Percentiles rank a stretch among this genome's conserved stretches.
Evolutionary conservation across 2,797 vertebrate genomes (phyloP).

Genomic region (Sebastolobus alascanus): DNA sequence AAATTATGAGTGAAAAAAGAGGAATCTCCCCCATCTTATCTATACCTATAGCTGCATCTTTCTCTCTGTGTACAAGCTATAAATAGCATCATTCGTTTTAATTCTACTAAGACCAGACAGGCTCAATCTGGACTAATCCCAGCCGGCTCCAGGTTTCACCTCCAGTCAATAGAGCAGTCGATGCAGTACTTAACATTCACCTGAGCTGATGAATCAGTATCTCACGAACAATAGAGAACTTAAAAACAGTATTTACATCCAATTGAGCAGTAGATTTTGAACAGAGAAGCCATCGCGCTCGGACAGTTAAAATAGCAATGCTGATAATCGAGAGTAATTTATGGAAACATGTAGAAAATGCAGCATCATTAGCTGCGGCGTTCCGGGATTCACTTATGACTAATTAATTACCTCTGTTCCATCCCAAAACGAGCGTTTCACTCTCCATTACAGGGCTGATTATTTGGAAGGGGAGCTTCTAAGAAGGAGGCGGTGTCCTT

Average conservation of each 20-base stretch:
- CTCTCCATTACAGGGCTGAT: not conserved
- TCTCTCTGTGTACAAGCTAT: slow-evolving; percentile 37
- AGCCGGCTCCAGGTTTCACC: slow-evolving; percentile 58
- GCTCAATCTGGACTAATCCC: slow-evolving; percentile 76
- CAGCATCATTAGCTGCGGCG: not conserved
- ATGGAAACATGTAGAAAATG: not conserved
- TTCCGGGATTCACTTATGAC: not conserved
- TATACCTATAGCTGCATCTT: not conserved
- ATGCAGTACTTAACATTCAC: slow-evolving; percentile 30
- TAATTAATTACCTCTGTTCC: slow-evolving; percentile 14
- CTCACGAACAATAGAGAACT: not conserved
- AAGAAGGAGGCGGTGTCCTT: slow-evolving; percentile 3
- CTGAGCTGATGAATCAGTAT: not conserved
- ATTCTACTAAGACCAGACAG: slow-evolving; percentile 71
- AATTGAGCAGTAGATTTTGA: not conserved
- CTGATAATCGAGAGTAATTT: not conserved
- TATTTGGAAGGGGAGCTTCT: not conserved
- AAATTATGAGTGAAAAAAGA: not conserved
- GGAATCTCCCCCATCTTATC: not conserved
- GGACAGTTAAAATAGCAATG: not conserved
- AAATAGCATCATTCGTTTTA: slow-evolving; percentile 60
- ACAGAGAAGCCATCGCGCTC: not conserved
- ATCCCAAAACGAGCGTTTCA: not conserved
- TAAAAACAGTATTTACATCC: not conserved
- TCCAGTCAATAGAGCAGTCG: slow-evolving; percentile 58